These are phyloP conservation scores for Halcyon chelicuti DNA, from an alignment of 2,797 vertebrate genomes.

Conservation along the genomic window DNA sequence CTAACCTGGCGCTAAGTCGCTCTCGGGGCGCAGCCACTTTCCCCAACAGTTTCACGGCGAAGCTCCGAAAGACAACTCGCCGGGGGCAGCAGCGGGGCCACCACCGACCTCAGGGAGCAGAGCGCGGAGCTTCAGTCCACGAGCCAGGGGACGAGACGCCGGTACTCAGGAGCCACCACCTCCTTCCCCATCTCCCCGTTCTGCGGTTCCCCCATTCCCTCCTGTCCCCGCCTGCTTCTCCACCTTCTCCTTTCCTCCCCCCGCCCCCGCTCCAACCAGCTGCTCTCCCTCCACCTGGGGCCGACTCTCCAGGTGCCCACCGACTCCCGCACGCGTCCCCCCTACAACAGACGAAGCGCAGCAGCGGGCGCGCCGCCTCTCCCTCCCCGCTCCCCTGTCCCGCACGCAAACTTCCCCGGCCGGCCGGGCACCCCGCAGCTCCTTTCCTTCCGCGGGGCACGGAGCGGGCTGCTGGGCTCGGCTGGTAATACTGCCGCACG, in stretches of 20 bases:
- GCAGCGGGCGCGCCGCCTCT: too few species aligned
- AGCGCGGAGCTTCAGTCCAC: not conserved
- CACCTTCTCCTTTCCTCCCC: not conserved
- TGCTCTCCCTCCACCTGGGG: not conserved
- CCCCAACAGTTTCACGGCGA: not conserved
- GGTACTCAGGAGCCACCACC: not conserved
- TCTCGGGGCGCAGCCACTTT: not conserved
- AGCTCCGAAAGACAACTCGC: not conserved
- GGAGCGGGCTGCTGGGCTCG: too few species aligned
- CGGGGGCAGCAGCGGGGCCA: not conserved
- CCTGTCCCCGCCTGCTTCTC: constrained; percentile 17
- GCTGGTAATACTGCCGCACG: not conserved
- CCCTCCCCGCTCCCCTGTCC: not conserved
- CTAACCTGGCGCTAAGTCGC: not conserved
- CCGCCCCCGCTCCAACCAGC: not conserved
- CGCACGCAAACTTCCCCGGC: not conserved
- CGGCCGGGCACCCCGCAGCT: not conserved
- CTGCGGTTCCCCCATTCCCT: not conserved
- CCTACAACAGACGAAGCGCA: not conserved
- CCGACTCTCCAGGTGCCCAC: not conserved
- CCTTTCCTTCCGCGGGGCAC: not conserved
- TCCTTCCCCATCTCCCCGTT: not conserved
- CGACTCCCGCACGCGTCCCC: not conserved
- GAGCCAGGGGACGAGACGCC: not conserved
- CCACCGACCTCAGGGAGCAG: not conserved